These are phyloP conservation scores for Danionella dracula DNA, from an alignment of 2,797 vertebrate species.

Conservation along the genomic window DNA sequence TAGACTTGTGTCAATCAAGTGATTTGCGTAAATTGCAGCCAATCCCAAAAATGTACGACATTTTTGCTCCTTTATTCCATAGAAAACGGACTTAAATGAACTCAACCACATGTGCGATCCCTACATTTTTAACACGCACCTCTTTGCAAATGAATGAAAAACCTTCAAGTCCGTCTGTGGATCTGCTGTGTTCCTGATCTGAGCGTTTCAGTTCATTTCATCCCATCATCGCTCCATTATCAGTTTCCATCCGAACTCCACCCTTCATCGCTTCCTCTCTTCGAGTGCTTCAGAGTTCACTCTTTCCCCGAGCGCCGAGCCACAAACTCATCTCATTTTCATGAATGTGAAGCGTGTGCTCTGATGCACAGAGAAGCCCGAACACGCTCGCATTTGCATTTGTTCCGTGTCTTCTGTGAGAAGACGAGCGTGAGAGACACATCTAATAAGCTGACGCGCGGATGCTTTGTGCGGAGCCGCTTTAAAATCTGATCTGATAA, in stretches of 20 bases:
- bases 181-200: neutral
- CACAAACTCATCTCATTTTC: constrained; percentile 31
- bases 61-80: no score
- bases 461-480: constrained; percentile 8
- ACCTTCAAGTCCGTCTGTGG: no score
- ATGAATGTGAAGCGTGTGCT: constrained; percentile 30
- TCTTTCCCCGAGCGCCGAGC: constrained; percentile 20
- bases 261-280: constrained; percentile 23
- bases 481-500: constrained; percentile 27
- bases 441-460: constrained; percentile 1
- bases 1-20: no score
- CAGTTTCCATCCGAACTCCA: constrained; percentile 4
- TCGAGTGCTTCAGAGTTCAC: constrained; percentile 20
- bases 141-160: no score
- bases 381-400: constrained; percentile 33
- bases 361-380: constrained; percentile 25
- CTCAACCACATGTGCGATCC: no score
- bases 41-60: no score
- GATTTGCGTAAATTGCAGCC: no score
- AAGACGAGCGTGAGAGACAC: constrained; percentile 8
- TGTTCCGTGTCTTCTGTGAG: constrained; percentile 30
- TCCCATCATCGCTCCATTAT: neutral
- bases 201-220: neutral
- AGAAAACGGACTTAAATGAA: no score
- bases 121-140: no score